Evolutionary conservation across 2,797 vertebrate genomes (phyloP).

Genomic region (Geotrypetes seraphini): DNA sequence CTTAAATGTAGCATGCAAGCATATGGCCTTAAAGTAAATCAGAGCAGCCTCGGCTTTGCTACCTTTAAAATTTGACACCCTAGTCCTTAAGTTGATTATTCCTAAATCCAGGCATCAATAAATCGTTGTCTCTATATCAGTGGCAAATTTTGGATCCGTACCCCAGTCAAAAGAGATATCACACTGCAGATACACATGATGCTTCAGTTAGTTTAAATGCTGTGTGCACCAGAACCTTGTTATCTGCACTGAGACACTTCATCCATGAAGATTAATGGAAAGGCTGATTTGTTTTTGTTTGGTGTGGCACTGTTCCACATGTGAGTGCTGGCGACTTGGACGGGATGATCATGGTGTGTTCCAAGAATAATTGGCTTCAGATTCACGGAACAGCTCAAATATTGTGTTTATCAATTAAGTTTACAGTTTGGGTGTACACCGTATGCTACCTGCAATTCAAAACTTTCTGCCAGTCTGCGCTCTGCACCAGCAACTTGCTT

Average conservation of each 20-base stretch:
- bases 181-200: neutral
- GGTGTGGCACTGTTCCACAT: constrained; percentile 36
- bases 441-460: constrained; percentile 40
- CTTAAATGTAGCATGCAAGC: too few relatives aligned
- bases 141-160: neutral
- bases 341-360: constrained; percentile 19
- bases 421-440: constrained; percentile 38
- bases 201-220: constrained; percentile 4
- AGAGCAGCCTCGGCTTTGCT: too few relatives aligned
- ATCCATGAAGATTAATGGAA: constrained; percentile 33
- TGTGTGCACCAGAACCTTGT: constrained; percentile 10
- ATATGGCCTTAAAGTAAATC: too few relatives aligned
- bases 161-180: neutral
- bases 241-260: constrained; percentile 24
- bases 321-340: constrained; percentile 35
- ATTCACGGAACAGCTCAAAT: constrained; percentile 38
- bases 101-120: too few relatives aligned
- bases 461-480: constrained; percentile 34
- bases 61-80: too few relatives aligned
- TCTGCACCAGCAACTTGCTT: constrained; percentile 25
- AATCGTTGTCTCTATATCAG: neutral
- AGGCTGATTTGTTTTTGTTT: constrained; percentile 37
- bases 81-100: too few relatives aligned
- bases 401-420: constrained; percentile 30
- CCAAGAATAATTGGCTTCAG: constrained; percentile 48